Evolutionary conservation across 2,888 invertebrate species (phyloP), one percentile per base, ranked within the genome.

Genomic region (Ichneumoninae sp.): DNA sequence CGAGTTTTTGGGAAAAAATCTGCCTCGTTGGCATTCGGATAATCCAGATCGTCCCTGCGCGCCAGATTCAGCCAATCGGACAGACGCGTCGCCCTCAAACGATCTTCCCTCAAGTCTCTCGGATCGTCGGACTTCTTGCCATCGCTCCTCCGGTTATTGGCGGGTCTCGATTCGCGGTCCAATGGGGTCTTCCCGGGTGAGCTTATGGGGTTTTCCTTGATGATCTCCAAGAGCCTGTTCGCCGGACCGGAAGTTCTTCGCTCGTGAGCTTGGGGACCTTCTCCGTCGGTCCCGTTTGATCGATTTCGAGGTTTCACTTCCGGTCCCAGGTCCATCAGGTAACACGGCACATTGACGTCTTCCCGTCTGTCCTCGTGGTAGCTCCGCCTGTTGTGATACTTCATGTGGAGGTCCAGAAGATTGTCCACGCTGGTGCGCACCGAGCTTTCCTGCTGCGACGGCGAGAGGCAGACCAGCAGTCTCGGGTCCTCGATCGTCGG

Each of bases 381-480:
- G 26, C 95, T 95, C 86, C 95, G 95, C 60, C 96, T 94, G 88
- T 96, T 96, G n/a, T 96, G 92, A 92, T 95, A 96, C 91, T 96
- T 97, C 87, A 95, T 95, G 89, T 97, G 97, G 88, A 96, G 95
- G 89, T 97, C 96, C 3, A 96, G 94, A 66, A 97, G 94, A 87
- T 95, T 95, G 89, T 95, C 96, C 1, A 95, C 95, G 87, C 95
- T 95, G 69, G 95, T 94, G 68, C 94, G 93, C n/a, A 95, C 91
- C 68, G 94, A 94, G 60, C 94, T 95, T 26, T 95, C 95, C 89
- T 95, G 95, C 91, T 97, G 97, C 5, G 96, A 96, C 0, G 97
- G 97, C 0, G 97, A 97, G 13, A 97, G 94, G 89, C 96, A 97
- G 7, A 96, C 94, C 79, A 97, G 94, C 0, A 96, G 90, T 69